Evolutionary conservation across 1,140 invertebrate species (phyloP).

Genomic region (Formica exsecta): DNA sequence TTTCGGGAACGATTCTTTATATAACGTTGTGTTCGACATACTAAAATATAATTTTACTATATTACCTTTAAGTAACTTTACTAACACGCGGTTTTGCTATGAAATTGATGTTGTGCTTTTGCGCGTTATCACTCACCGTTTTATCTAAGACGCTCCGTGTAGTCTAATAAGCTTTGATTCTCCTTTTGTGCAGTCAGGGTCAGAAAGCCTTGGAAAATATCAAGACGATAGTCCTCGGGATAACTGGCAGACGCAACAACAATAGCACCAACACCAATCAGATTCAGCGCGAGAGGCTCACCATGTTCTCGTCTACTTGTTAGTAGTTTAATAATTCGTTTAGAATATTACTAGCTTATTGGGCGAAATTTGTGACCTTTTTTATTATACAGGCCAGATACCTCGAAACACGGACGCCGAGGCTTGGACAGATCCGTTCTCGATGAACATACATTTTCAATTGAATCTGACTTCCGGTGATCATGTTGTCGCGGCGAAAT

Average conservation of each 20-base stretch:
- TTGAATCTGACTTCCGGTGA: constrained; percentile 85
- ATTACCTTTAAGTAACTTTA: neutral
- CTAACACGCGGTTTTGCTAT: neutral
- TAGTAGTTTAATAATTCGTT: constrained; percentile 68
- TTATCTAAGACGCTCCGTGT: neutral
- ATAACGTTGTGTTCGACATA: neutral
- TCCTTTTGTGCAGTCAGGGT: constrained; percentile 81
- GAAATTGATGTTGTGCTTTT: neutral
- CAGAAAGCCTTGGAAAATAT: constrained; percentile 85
- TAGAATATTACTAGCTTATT: constrained; percentile 27
- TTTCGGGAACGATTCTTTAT: neutral
- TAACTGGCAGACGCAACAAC: constrained; percentile 84
- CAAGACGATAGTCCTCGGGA: constrained; percentile 80
- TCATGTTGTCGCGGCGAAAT: constrained; percentile 87
- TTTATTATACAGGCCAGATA: constrained; percentile 84
- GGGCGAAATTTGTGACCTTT: neutral
- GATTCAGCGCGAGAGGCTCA: constrained; percentile 81
- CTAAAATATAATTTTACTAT: neutral
- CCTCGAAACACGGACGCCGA: constrained; percentile 87
- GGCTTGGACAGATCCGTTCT: constrained; percentile 85
- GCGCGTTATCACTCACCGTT: neutral
- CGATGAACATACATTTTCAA: constrained; percentile 88
- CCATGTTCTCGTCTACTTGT: constrained; percentile 84
- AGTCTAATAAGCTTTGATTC: constrained; percentile 62
- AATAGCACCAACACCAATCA: constrained; percentile 78